Conservation (phyloP, 2,113 vertebrate species). For the Rhabdornis inornatus region DNA sequence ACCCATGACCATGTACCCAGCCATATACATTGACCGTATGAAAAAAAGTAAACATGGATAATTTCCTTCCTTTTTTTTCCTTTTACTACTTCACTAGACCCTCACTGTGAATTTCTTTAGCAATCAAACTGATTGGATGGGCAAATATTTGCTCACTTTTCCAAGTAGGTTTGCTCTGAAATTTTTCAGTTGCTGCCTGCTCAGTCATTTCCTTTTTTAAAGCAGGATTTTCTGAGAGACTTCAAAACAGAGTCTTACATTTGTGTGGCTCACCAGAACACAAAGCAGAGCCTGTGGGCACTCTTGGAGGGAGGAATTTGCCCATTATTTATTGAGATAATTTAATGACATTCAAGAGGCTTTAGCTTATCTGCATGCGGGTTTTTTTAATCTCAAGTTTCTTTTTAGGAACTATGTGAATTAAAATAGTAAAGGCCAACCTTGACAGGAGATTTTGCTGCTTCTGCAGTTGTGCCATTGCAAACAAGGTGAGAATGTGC, state of each 20-base stretch:
- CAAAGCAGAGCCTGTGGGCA: not conserved
- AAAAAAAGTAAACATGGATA: not conserved
- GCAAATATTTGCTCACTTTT: conserved; percentile 71
- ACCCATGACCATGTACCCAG: not conserved
- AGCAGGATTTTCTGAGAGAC: not conserved
- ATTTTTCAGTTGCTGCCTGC: conserved; percentile 61
- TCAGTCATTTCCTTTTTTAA: conserved; percentile 11
- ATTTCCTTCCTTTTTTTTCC: conserved; percentile 34
- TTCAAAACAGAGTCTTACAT: not conserved
- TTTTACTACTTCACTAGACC: conserved; percentile 47
- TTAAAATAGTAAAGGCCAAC: not conserved
- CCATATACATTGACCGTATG: no score
- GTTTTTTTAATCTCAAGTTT: not conserved
- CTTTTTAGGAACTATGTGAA: not conserved
- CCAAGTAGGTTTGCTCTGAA: conserved; percentile 24
- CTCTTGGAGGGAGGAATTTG: not conserved
- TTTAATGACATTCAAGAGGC: not conserved
- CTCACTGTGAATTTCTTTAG: conserved; percentile 74
- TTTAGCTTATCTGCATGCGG: not conserved
- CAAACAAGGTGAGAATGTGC: not conserved
- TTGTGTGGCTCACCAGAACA: not conserved
- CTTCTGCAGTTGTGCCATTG: not conserved
- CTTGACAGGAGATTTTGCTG: not conserved
- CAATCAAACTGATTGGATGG: conserved; percentile 67
- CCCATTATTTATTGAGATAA: not conserved